Conservation (phyloP, 2,888 invertebrate species). For the Orgyia antiqua region DNA sequence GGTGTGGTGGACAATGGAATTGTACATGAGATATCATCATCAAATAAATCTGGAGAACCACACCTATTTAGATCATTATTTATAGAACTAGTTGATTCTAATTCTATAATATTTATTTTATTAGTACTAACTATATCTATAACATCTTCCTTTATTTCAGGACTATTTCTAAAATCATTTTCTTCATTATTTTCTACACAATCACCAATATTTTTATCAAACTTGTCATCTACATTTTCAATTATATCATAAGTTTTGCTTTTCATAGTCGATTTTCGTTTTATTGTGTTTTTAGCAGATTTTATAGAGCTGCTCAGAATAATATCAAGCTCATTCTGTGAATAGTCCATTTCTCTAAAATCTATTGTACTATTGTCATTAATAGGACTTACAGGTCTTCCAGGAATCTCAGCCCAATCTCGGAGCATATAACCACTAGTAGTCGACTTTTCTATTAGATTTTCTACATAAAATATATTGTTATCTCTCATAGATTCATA, state of each 20-base stretch:
- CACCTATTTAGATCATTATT: conserved; percentile 35
- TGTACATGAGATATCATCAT: conserved; percentile 40
- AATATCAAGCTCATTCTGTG: conserved; percentile 53
- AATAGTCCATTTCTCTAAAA: conserved; percentile 48
- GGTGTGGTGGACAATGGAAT: conserved; percentile 6
- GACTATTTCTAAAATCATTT: neutral
- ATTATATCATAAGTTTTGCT: neutral
- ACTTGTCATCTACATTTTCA: neutral
- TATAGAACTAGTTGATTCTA: conserved; percentile 6
- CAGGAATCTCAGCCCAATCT: conserved; percentile 80
- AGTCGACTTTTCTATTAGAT: conserved; percentile 59
- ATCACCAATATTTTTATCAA: neutral
- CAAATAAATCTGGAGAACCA: conserved; percentile 68
- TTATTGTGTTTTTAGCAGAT: conserved; percentile 38
- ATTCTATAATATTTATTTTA: conserved; percentile 3
- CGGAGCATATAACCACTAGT: conserved; percentile 72
- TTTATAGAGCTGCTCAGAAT: conserved; percentile 54
- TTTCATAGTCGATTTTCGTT: conserved; percentile 11
- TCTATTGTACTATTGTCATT: conserved; percentile 29
- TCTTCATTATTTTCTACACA: neutral
- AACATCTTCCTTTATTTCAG: too few relatives aligned
- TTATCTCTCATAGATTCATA: conserved; percentile 45
- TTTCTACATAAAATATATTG: conserved; percentile 60
- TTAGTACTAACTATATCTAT: neutral
- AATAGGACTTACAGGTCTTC: conserved; percentile 78